Base-by-base conservation (phyloP, 2,888 invertebrate genomes). In the Laothoe populi region DNA sequence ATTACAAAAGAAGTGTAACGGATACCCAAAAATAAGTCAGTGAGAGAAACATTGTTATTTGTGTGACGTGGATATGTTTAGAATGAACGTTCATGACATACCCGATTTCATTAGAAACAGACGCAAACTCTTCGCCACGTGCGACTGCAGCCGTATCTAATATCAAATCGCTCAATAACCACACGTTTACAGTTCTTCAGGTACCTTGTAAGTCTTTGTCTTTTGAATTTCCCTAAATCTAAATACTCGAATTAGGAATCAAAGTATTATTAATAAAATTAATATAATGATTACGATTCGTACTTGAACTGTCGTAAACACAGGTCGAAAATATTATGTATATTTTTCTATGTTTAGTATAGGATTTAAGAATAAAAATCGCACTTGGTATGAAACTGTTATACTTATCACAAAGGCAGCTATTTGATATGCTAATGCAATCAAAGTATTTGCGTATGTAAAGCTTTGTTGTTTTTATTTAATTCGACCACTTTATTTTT, bases 371-470 rank as follows among this genome's bases (percentile, higher is more conserved):
- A n/a, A n/a, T 1, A 24, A n/a, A 11, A 7, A 10, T 31, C 16
- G 8, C 16, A 16, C 26, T 8, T 11, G 11, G 11, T 10, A 44
- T 31, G 31, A 16, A 26, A 2, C 48, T 8, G 16, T 19, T 31
- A n/a, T 53, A 19, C 19, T 19, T 35, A 11, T 35, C 19, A 53
- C 35, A 53, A 53, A 31, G 31, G 19, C 31, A 53, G 19, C 35
- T 53, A 19, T 53, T 53, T 53, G 8, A 53, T 19, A 53, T 53
- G 53, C 19, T 53, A 53, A 53, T 53, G 53, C 19, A 26, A 53
- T 53, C 31, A 31, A 31, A n/a, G 49, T 53, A 16, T 53, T 53
- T 35, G 19, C 11, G 35, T 21, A 35, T 35, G 16, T 31, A 31
- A 53, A 31, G 49, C 26, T n/a, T 26, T 31, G 49, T 49, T 35